Base-by-base conservation (phyloP, 2,888 invertebrate species). In the Oithona nana region DNA sequence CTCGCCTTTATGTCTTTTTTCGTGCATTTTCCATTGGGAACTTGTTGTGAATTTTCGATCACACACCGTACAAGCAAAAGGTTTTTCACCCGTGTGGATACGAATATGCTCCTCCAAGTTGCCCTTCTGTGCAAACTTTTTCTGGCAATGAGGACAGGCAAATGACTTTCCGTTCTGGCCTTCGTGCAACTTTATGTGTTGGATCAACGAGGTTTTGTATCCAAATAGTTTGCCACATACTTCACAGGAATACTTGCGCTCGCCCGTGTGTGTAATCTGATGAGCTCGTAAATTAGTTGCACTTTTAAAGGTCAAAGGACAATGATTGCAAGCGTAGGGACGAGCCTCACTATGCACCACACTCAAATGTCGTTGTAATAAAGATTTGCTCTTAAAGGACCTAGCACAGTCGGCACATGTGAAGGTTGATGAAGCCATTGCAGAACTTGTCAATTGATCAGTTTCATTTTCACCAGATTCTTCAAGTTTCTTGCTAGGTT, bases 31-130 rank as follows among this genome's bases (percentile, higher is more conserved):
- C 49, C 66, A 66, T 71, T 84, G 84, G 24, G 83, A 83, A 11
- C 82, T 82, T 1, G 84, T 84, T 48, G 84, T 83, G 73, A 86
- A 86, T 64, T 77, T 77, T 24, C 81, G 78, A 26, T 79, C 78
- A 67, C 85, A 85, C 55, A 77, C 73, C 50, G 77, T 73, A 71
- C 87, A 88, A 66, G 75, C 75, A 72, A 80, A 87, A 0, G 87
- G 88, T 68, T 84, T 83, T 71, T 84, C 85, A 0, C 86, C 83
- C 0, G 80, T 85, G 73, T 87, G 86, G 67, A 83, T 84, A 63
- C 86, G 78, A 72, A 79, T 77, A 73, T 87, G 86, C 68, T 85
- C 85, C 50, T 80, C 79, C 63, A 86, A 74, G 75, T 86, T 86
- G 63, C 85, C 84, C 69, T 82, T 83, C 73, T 86, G 86, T 0